Conservation (phyloP, 2,797 vertebrate species). For the Champsocephalus esox region DNA sequence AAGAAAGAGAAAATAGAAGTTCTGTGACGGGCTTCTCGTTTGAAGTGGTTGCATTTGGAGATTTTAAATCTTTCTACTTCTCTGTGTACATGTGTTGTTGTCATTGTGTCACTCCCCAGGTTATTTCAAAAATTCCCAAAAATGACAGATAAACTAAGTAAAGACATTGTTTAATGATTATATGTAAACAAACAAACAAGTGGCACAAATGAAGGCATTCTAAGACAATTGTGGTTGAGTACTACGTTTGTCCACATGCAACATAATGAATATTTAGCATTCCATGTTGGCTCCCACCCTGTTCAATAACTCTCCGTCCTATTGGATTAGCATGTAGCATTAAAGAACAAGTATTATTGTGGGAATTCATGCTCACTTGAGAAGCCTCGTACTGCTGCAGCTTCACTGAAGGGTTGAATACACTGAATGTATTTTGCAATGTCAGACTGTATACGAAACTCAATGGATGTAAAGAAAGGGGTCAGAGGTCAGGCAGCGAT, state of each 20-base stretch:
- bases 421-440: too few species aligned
- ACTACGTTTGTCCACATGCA: neutral
- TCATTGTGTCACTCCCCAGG: neutral
- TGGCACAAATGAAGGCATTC: neutral
- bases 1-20: constrained; percentile 19
- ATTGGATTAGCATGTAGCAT: neutral
- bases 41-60: constrained; percentile 35
- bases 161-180: too few species aligned
- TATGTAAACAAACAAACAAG: neutral
- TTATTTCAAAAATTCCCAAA: constrained; percentile 13
- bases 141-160: neutral
- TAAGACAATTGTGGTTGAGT: too few species aligned
- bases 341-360: neutral
- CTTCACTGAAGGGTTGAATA: too few species aligned
- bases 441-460: too few species aligned
- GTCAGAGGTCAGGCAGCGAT: too few species aligned
- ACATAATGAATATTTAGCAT: neutral
- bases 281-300: neutral
- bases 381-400: neutral
- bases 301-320: neutral
- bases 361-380: neutral
- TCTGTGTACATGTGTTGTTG: constrained; percentile 7
- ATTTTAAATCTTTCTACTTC: constrained; percentile 19
- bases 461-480: too few species aligned
- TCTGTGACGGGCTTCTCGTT: constrained; percentile 28